Conservation (phyloP, 2,888 invertebrate species). For the Limnephilus rhombicus region DNA sequence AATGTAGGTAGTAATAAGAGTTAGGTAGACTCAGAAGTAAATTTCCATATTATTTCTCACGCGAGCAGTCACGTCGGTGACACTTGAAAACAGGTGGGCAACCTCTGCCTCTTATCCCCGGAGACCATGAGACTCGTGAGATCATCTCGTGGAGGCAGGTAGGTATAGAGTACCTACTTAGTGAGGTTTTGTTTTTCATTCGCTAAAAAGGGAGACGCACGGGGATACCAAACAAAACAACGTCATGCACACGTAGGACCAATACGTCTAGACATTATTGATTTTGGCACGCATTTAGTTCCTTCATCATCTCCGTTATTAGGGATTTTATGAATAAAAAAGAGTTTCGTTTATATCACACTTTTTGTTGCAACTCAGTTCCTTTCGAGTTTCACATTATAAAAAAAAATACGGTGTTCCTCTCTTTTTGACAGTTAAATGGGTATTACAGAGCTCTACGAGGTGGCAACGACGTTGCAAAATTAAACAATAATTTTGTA, state of each 20-base stretch:
- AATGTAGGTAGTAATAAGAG: neutral
- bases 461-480: too few species aligned
- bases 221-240: slow-evolving; percentile 7
- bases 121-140: slow-evolving; percentile 7
- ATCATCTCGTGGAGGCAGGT: neutral
- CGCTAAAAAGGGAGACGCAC: neutral
- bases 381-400: too few species aligned
- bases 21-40: neutral
- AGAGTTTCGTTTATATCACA: neutral
- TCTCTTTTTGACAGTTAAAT: too few species aligned
- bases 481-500: too few species aligned
- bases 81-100: neutral
- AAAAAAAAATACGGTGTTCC: too few species aligned
- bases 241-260: neutral
- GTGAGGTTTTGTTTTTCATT: neutral
- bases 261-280: slow-evolving; percentile 40
- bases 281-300: slow-evolving; percentile 26
- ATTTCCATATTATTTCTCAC: neutral
- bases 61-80: neutral
- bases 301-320: neutral
- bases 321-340: neutral
- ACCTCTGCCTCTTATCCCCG: neutral
- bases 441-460: too few species aligned
- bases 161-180: neutral
- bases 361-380: neutral